phyloP scores from a whole-genome alignment of 2,888 invertebrate genomes.

The Coenonympha arcania region DNA sequence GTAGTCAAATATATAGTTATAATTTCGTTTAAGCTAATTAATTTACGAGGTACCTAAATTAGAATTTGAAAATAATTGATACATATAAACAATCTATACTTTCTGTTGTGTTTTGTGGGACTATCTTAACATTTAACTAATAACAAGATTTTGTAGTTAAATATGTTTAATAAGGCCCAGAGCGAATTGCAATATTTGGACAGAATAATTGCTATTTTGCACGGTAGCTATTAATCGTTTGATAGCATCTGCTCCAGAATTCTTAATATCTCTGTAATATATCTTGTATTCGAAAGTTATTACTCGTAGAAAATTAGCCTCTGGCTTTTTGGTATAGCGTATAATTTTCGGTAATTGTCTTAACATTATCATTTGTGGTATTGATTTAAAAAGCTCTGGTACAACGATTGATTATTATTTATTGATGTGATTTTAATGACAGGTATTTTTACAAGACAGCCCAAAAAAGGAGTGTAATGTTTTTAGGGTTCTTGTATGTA shows the following conservation, averaged over 20 bases:
- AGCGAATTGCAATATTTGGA: conserved; percentile 6
- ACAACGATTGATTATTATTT: background rate
- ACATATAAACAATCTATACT: too few species aligned
- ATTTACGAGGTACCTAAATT: too few species aligned
- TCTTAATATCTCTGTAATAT: conserved; percentile 14
- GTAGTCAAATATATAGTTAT: too few species aligned
- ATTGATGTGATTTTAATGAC: too few species aligned
- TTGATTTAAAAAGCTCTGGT: conserved; percentile 2
- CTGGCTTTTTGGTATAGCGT: conserved; percentile 6
- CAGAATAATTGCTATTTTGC: conserved; percentile 13
- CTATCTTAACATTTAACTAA: too few species aligned
- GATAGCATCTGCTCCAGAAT: conserved; percentile 26
- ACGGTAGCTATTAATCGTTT: conserved; percentile 23
- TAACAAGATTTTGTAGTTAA: too few species aligned
- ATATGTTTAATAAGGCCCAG: background rate
- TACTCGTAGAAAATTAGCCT: conserved; percentile 16
- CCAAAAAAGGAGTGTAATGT: too few species aligned
- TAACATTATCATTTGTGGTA: background rate
- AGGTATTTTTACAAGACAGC: too few species aligned
- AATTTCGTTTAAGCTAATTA: too few species aligned
- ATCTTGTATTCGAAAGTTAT: conserved; percentile 20
- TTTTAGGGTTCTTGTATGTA: too few species aligned
- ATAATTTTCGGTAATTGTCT: conserved; percentile 10
- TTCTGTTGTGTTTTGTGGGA: too few species aligned
- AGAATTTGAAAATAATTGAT: too few species aligned